Evolutionary conservation across 1,140 invertebrate species (phyloP), one percentile per base, ranked within the genome.

Genomic region (Cheumatopsyche charites): DNA sequence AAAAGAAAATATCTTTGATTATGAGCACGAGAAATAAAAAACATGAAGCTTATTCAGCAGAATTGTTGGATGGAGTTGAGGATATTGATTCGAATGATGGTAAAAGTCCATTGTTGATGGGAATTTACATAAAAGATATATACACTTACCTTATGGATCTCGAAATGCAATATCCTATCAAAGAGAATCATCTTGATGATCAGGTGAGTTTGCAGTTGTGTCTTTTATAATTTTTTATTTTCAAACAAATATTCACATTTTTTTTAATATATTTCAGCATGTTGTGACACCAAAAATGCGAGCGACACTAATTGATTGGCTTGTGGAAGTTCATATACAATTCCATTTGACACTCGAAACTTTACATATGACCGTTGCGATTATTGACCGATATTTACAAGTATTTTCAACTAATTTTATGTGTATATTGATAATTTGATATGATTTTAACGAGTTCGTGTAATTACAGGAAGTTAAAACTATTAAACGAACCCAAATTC

Each of bases 331-430:
- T 12, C 95, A 98, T 78, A 82, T 87, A 71, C 91, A 94, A 79
- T 98, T 98, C 79, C 89, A 90, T 73, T 83, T 98, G 12, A 82
- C 92, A n/a, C 89, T 92, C 76, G 97, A 98, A 82, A 98, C 96
- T 1, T 88, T 98, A 25, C 95, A 95, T 80, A 83, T 98, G 75
- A 91, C 94, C 52, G 89, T 98, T 55, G 89, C 91, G 65, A 92
- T 97, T 19, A 88, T 98, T 74, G 97, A 99, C 84, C 86, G 94
- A 77, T 98, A 94, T 86, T 86, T 98, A 74, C 93, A 96, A 88
- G 92, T 93, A 82, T 81, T 47, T n/a, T n/a, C 13, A 47, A 9
- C 9, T 36, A 9, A 36, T 4, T n/a, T 36, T 36, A 36, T 36
- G 29, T 36, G 9, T 36, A 36, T 36, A 4, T 36, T 36, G 29